Evolutionary conservation across 2,113 vertebrate species (phyloP), one percentile per base, ranked within the genome.

Genomic region (Cephalophus harveyi): DNA sequence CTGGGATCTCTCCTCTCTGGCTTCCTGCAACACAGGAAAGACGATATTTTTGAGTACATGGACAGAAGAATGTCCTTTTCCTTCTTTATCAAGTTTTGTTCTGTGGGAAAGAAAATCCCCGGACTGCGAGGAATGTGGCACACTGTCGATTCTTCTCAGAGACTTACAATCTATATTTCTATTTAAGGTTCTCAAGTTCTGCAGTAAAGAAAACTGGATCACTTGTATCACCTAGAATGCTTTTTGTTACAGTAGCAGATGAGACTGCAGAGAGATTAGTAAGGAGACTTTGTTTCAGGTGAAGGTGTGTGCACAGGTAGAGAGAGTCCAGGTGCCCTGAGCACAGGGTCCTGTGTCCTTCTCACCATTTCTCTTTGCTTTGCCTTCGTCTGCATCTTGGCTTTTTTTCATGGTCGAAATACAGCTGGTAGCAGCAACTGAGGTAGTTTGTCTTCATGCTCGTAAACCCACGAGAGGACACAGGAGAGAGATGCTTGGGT

Each of bases 41-140:
- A 67, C 19, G 6, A 2, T 55, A 67, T n/a, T 89, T 95, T 82
- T 95, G 57, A 92, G 46, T 55, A 23, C 15, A 46, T 7, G 28
- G n/a, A 46, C 19, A 91, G 87, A 95, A 96, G 50, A 86, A 91
- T 93, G 83, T 25, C 33, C 28, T 33, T 87, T 88, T 89, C 57
- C 30, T 91, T 92, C 82, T 95, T 92, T 91, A 85, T 76, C 60
- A 74, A 48, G 19, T 83, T 94, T 82, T 91, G 28, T 62, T 90
- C 55, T 55, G 30, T 93, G 46, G 60, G 33, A 17, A n/a, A 60
- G 36, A 46, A 7, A 25, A 78, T 36, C 30, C 46, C 33, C 36
- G 36, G 87, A 78, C n/a, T 93, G 43, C 54, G 55, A 74, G 57
- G 90, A 98, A 89, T 89, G 52, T 33, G 87, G 23, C 25, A 16